These are phyloP conservation scores for Oreotrochilus melanogaster DNA, from an alignment of 2,113 vertebrate species.

Conservation along the genomic window DNA sequence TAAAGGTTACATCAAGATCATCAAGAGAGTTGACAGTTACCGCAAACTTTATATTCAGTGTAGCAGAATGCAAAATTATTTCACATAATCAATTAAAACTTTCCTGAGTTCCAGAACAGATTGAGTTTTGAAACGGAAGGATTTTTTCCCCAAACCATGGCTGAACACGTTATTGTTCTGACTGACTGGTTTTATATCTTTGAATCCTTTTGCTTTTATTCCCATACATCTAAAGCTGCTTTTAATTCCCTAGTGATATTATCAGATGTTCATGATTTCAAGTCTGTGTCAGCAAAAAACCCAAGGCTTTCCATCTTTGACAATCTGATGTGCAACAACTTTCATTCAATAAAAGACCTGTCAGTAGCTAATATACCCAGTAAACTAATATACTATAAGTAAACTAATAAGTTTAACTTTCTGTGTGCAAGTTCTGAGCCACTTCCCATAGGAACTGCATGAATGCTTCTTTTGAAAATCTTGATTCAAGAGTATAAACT, in stretches of 20 bases:
- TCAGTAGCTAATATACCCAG: too few species aligned
- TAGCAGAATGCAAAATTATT: background rate
- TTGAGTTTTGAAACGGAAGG: background rate
- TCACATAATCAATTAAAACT: slow-evolving; percentile 15
- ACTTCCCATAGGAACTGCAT: slow-evolving; percentile 45
- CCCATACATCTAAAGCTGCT: background rate
- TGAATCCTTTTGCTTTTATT: slow-evolving; percentile 23
- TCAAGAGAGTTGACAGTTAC: background rate
- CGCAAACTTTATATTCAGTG: background rate
- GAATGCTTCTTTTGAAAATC: slow-evolving; percentile 34
- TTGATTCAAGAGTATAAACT: slow-evolving; percentile 13
- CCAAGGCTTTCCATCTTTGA: slow-evolving; percentile 10
- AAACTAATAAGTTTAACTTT: slow-evolving; percentile 59
- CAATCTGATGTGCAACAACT: slow-evolving; percentile 4
- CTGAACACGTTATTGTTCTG: background rate
- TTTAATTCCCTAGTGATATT: slow-evolving; percentile 23
- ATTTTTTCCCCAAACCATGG: background rate
- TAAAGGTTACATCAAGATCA: accelerated
- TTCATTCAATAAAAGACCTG: slow-evolving; percentile 34
- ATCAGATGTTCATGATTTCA: slow-evolving; percentile 18
- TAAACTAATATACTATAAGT: too few species aligned
- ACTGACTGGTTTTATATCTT: slow-evolving; percentile 15
- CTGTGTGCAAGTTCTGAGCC: slow-evolving; percentile 26
- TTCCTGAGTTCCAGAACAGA: background rate
- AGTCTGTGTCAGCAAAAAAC: background rate